Evolutionary conservation across 2,797 vertebrate genomes (phyloP), one percentile per base, ranked within the genome.

Genomic region (Argyrosomus regius): DNA sequence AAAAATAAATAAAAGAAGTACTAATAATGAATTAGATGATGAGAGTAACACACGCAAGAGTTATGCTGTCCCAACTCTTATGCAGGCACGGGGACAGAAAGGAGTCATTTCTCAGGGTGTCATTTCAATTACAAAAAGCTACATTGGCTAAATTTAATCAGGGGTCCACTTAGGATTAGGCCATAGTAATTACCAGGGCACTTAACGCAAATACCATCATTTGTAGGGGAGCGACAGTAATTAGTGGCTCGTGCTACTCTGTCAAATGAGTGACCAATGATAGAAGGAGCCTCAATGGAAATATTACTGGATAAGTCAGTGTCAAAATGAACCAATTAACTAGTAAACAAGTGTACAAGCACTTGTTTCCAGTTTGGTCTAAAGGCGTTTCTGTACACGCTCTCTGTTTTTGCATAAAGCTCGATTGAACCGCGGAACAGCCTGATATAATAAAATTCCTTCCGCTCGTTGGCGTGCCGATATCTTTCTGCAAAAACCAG

Each of bases 101-200:
- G 22, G 66, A n/a, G 2, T 72, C 5, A 81, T 83, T 87, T 88
- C 69, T 83, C 71, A 17, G 16, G 82, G 54, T 85, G 87, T 78
- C 72, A 88, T 87, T 89, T 85, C 61, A 87, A 89, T 88, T 86
- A 86, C 52, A 89, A 78, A 88, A 83, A 72, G 60, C 63, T 87
- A 84, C 62, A 85, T 50, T 81, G 79, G 75, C 79, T 76, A 75
- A 83, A 90, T 93, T 80, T 80, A 93, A 91, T 91, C 85, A 91
- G 67, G 64, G 63, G 56, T 83, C 81, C 75, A 87, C 31, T 88
- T 86, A 80, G 81, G 56, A 91, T 87, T 89, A 86, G 69, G 63
- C 58, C 72, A 78, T 69, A 52, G 87, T 83, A 88, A 91, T 91
- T 90, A 88, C 82, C 48, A 57, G 26, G 41, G 76, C 83, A 92